Evolutionary conservation across 2,888 invertebrate species (phyloP), one percentile per base, ranked within the genome.

Genomic region (Elmis aenea): DNA sequence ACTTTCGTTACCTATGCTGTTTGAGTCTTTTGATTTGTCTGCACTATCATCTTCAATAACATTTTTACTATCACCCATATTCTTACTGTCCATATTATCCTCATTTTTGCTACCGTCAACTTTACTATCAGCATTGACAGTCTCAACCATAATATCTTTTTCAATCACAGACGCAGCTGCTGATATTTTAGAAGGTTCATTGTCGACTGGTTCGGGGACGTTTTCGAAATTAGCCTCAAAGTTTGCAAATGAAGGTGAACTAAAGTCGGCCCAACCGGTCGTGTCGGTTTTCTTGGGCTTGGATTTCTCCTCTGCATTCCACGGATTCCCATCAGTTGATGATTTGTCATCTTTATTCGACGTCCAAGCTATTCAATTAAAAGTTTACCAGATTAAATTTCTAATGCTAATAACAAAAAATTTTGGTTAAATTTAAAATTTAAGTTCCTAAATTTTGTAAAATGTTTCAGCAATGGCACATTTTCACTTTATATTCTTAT

Each of bases 241-340:
- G 4, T 47, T 47, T 5, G 50, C 51, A 21, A 48, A 48, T n/a
- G 45, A 42, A 13, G 52, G 61, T 2, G 62, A 52, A 48, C 61
- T 67, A 48, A 71, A 71, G 46, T 71, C 66, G 3, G 71, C 71
- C 71, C 71, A 71, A 31, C 64, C 66, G 11, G 43, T 46, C 13
- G 29, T 33, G 10, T 13, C 16, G 8, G 46, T 41, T 21, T 21
- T 48, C 45, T 38, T 36, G 3, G 49, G 27, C 4, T 42, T 33
- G n/a, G 49, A 32, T 27, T 50, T 14, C 28, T 51, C 45, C 31
- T 42, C 40, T 1, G 47, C 31, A 22, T 50, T 55, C 65, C 65
- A 66, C 2, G 64, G 64, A 42, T 64, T n/a, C n/a, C n/a, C 59
- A 16, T 50, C 45, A 11, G 52, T 33, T n/a, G 50, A 33, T n/a